Evolutionary conservation across 2,113 vertebrate species (phyloP).

Genomic region (Panthera tigris): DNA sequence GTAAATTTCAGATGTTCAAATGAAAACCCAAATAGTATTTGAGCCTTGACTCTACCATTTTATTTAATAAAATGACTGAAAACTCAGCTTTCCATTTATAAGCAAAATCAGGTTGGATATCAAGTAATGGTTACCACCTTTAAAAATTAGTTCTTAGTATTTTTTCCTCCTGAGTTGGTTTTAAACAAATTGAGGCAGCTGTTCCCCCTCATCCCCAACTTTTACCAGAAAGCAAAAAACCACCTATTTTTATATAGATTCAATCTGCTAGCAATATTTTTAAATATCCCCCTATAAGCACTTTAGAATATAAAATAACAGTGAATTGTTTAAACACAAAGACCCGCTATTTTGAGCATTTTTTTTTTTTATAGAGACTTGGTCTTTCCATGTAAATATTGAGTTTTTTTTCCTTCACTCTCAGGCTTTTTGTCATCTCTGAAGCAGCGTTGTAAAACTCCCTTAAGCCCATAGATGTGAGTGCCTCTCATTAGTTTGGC

Average conservation of each 20-base stretch:
- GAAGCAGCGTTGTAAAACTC: slow-evolving; percentile 62
- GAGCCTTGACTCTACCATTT: neutral
- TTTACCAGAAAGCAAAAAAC: slow-evolving; percentile 59
- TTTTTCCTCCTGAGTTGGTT: slow-evolving; percentile 18
- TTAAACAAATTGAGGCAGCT: neutral
- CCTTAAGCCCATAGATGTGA: slow-evolving; percentile 18
- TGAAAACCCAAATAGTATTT: slow-evolving; percentile 9
- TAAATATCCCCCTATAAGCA: slow-evolving; percentile 76
- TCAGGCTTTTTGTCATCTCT: slow-evolving; percentile 48
- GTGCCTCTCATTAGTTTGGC: slow-evolving; percentile 18
- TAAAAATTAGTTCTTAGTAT: neutral
- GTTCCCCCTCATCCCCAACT: slow-evolving; percentile 2
- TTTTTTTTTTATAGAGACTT: slow-evolving; percentile 69
- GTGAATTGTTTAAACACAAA: slow-evolving; percentile 56
- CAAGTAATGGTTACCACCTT: neutral
- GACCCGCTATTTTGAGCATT: slow-evolving; percentile 54
- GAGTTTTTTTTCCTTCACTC: slow-evolving; percentile 28
- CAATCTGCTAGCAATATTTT: slow-evolving; percentile 80
- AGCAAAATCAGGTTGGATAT: slow-evolving; percentile 36
- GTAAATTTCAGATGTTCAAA: slow-evolving; percentile 14
- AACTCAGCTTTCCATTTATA: neutral
- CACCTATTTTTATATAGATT: slow-evolving; percentile 82
- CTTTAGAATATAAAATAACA: slow-evolving; percentile 83
- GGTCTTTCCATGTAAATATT: slow-evolving; percentile 74
- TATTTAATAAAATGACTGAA: slow-evolving; percentile 22